Base-by-base conservation (phyloP, 2,888 invertebrate species). In the Melanchra persicariae region DNA sequence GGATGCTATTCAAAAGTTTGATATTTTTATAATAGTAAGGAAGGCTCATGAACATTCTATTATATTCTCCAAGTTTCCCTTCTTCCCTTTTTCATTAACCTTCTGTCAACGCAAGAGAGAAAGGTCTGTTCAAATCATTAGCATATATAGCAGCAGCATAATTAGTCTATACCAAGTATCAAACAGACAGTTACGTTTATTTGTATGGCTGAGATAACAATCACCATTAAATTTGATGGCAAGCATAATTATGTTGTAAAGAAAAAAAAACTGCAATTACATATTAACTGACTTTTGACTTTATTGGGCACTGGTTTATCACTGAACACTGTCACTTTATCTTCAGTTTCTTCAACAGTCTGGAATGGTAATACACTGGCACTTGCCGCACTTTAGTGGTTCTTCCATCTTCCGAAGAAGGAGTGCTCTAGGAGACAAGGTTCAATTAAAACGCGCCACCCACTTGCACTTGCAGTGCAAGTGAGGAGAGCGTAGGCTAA, bases 241-340 rank as follows among this genome's bases (percentile, higher is more conserved):
- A 49, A 49, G 19, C 19, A 49, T 22, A 22, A 6, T 24, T 10
- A 8, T 5, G 3, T 24, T n/a, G 4, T 2, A 17, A 17, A 24
- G 17, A 19, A 59, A 57, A 70, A 45, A 70, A 59, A 61, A 64
- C 58, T 19, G 1, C 17, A 34, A n/a, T 6, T 0, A 12, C n/a
- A 19, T n/a, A n/a, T 1, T 6, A 64, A 74, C 49, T 70, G 34
- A 78, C 70, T 61, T 68, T 52, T 30, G 6, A 61, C 40, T 84
- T 78, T 82, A 78, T 77, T 54, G 6, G n/a, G 34, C 64, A 79
- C 70, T 77, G 61, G 61, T 54, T 74, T 26, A 61, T 45, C 66
- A 74, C 62, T 73, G 52, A 10, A 76, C 84, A 74, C 43, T 52
- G 15, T 52, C 49, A 67, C 74, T 73, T 52, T 37, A 61, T 10